These are phyloP conservation scores for Protonemura montana DNA, from an alignment of 2,888 invertebrate species.

Conservation along the genomic window DNA sequence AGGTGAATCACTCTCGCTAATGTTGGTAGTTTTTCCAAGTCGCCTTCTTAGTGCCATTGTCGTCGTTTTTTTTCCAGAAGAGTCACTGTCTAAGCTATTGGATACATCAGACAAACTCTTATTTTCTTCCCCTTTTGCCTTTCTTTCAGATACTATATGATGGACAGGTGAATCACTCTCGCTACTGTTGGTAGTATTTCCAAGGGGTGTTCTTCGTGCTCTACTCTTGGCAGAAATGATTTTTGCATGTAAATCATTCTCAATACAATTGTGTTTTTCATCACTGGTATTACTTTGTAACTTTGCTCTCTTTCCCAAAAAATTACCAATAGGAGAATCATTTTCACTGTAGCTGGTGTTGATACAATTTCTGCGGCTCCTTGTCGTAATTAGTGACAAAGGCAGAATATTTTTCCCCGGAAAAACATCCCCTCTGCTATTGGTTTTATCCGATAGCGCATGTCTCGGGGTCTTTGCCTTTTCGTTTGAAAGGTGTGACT, in stretches of 20 bases:
- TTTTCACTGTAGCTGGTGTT: background rate
- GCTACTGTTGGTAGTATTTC: background rate
- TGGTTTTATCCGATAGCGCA: background rate
- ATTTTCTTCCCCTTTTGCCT: background rate
- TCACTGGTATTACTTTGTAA: background rate
- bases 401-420: background rate
- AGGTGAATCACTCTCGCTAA: background rate
- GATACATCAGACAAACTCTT: background rate
- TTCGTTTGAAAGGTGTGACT: background rate
- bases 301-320: background rate
- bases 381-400: background rate
- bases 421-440: background rate
- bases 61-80: no score
- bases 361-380: background rate
- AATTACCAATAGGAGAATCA: background rate
- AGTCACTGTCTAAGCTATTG: no score
- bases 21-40: background rate
- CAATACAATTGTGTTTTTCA: no score
- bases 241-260: no score
- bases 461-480: background rate
- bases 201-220: no score
- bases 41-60: background rate
- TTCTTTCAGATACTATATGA: background rate
- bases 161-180: background rate
- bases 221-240: no score